These are phyloP conservation scores for Epinephelus moara DNA, from an alignment of 2,113 vertebrate genomes.

Conservation along the genomic window DNA sequence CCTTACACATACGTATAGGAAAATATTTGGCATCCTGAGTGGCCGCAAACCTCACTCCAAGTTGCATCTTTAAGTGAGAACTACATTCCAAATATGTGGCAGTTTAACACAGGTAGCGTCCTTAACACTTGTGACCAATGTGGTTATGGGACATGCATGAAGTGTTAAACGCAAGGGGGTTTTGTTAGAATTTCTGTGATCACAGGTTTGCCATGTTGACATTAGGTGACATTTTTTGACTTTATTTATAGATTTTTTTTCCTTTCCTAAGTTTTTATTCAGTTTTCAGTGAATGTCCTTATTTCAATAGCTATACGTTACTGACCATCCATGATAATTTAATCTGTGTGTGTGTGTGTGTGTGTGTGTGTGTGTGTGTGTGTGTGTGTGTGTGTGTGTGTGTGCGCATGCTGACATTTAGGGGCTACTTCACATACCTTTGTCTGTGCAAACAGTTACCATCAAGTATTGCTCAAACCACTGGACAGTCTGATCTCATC, in stretches of 20 bases:
- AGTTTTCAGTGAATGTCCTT: neutral
- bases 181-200: slow-evolving; percentile 34
- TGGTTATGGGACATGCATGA: neutral
- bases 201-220: slow-evolving; percentile 19
- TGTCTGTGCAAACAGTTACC: neutral
- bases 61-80: neutral
- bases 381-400: neutral
- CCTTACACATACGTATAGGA: neutral
- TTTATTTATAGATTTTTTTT: neutral
- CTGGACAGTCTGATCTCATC: slow-evolving; percentile 68
- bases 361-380: neutral
- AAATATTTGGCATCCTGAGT: neutral
- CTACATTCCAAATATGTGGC: neutral
- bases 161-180: slow-evolving; percentile 50
- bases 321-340: neutral
- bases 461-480: slow-evolving; percentile 48
- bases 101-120: neutral
- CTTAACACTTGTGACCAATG: neutral
- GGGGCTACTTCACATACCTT: neutral
- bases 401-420: slow-evolving; percentile 33
- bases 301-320: neutral
- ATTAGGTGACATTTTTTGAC: neutral
- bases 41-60: too few relatives aligned
- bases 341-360: neutral
- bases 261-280: neutral